Evolutionary conservation across 2,888 invertebrate genomes (phyloP).

Genomic region (Athrips mouffetella): DNA sequence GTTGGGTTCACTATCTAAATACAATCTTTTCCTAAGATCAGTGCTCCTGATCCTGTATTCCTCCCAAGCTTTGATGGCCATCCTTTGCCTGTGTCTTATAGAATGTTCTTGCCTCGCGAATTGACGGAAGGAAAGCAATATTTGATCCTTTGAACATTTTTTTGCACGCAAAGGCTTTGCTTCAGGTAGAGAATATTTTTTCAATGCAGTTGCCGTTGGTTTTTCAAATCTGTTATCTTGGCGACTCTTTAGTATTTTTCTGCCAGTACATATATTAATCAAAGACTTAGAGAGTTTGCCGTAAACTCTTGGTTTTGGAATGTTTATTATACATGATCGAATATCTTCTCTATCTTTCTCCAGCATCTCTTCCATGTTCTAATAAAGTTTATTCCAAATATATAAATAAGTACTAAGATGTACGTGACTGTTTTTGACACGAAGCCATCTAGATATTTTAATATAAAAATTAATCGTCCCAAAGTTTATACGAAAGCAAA

Average conservation of each 20-base stretch:
- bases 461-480: too few species aligned
- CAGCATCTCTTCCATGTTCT: neutral
- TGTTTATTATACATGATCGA: slow-evolving; percentile 36
- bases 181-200: slow-evolving; percentile 34
- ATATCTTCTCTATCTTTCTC: slow-evolving; percentile 25
- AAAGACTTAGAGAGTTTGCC: slow-evolving; percentile 17
- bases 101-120: slow-evolving; percentile 44
- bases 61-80: slow-evolving; percentile 37
- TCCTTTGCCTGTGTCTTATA: slow-evolving; percentile 34
- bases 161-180: slow-evolving; percentile 34
- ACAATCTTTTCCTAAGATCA: slow-evolving; percentile 40
- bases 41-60: slow-evolving; percentile 48
- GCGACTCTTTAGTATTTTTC: slow-evolving; percentile 20
- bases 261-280: slow-evolving; percentile 21
- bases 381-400: neutral
- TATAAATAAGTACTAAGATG: neutral
- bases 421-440: too few species aligned
- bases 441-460: too few species aligned
- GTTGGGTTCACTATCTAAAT: slow-evolving; percentile 35
- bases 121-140: slow-evolving; percentile 45
- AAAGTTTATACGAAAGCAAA: too few species aligned
- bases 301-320: slow-evolving; percentile 35
- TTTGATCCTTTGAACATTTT: slow-evolving; percentile 39
- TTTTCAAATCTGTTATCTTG: slow-evolving; percentile 23
- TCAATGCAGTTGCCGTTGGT: slow-evolving; percentile 27